Evolutionary conservation across 2,888 invertebrate genomes (phyloP), one percentile per base, ranked within the genome.

Genomic region (Cryptocephalus moraei): DNA sequence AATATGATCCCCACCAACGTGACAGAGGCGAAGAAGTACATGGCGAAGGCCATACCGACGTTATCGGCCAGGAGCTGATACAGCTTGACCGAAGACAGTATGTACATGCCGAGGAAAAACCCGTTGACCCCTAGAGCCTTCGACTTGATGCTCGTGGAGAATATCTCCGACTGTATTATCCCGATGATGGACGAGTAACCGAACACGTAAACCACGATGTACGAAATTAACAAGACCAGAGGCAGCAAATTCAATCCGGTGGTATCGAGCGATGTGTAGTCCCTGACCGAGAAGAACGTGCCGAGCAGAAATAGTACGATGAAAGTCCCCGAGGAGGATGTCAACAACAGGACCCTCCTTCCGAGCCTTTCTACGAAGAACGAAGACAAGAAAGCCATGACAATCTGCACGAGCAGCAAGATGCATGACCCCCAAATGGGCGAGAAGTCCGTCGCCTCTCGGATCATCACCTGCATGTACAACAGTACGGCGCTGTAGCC

Each of bases 51-150:
- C 12, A 11, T n/a, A 36, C 62, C 58, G 31, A 55, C 53, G 45
- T 54, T 51, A 45, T 58, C 57, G 8, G 54, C 53, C 41, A 61
- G 53, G 9, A 57, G 55, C 45, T 65, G 65, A 51, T 61, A 66
- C 33, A 61, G 52, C 52, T 66, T 66, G 6, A 36, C 12, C 4
- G 36, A 11, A 12, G 11, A 11, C n/a, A 36, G n/a, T 12, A 36
- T 6, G 12, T 11, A 11, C n/a, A 36, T 2, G 36, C 4, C n/a
- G 2, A 36, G 6, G 6, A 11, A 11, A 2, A 36, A 4, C n/a
- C 36, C 12, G 36, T 12, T 36, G 4, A 36, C 2, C 4, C 11
- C 36, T 6, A 12, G 3, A 6, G 63, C 58, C 0, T 56, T 54
- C 3, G 52, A 45, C 50, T 65, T 65, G 11, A 64, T 54, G 43